Percentiles rank a stretch among this genome's conserved stretches.
phyloP scores from a whole-genome alignment of 1,140 invertebrate genomes.

The Diabrotica virgifera region DNA sequence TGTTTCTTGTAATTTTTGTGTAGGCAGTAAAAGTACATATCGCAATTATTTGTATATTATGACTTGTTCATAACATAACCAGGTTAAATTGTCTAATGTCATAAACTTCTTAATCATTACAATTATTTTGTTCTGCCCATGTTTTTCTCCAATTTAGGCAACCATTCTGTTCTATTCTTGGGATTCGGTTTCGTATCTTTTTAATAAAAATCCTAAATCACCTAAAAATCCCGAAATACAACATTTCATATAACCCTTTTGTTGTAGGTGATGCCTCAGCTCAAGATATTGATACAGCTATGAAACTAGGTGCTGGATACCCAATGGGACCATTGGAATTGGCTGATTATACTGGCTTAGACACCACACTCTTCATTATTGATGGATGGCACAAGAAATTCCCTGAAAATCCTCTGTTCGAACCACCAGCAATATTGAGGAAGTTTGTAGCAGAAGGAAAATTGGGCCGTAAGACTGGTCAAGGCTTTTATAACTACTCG shows the following conservation, averaged over 20 bases:
- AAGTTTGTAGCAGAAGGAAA: constrained; percentile 79
- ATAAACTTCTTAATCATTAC: too few relatives aligned
- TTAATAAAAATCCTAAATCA: too few relatives aligned
- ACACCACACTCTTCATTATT: constrained; percentile 62
- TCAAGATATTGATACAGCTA: constrained; percentile 76
- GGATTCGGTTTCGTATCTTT: too few relatives aligned
- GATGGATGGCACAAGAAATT: constrained; percentile 76
- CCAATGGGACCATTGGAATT: constrained; percentile 85
- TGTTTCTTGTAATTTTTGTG: too few relatives aligned
- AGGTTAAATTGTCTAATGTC: too few relatives aligned
- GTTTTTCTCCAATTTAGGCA: too few relatives aligned
- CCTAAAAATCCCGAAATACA: too few relatives aligned
- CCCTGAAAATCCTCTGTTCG: constrained; percentile 76
- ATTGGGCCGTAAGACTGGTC: constrained; percentile 77
- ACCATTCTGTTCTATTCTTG: too few relatives aligned
- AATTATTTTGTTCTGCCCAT: too few relatives aligned
- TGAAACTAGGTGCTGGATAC: constrained; percentile 83
- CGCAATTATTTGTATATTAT: too few relatives aligned
- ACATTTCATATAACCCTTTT: not conserved
- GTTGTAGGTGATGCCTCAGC: constrained; percentile 63
- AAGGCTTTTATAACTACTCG: constrained; percentile 84
- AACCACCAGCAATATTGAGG: constrained; percentile 62
- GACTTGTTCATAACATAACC: too few relatives aligned
- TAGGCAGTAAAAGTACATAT: too few relatives aligned
- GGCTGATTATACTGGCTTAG: constrained; percentile 75